phyloP scores from a whole-genome alignment of 2,888 invertebrate genomes.

The Drosophila merina region DNA sequence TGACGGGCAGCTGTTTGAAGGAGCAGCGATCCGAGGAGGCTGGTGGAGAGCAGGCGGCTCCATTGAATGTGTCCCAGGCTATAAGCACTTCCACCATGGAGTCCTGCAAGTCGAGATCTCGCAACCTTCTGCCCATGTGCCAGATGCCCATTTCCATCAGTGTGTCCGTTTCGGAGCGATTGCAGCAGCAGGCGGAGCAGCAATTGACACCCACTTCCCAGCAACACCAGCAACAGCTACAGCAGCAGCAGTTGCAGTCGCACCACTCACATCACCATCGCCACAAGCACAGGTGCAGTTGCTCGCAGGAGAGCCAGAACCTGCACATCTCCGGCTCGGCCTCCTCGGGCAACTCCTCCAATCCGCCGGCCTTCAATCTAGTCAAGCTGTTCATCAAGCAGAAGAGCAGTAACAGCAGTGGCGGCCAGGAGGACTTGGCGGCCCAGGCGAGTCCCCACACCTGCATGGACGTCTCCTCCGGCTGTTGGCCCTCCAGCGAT shows the following conservation, averaged over 20 bases:
- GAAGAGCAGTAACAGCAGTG: slow-evolving; percentile 88
- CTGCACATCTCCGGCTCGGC: slow-evolving; percentile 80
- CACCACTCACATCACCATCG: slow-evolving; percentile 58
- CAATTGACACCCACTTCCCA: slow-evolving; percentile 50
- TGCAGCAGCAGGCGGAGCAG: slow-evolving; percentile 60
- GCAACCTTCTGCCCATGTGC: slow-evolving; percentile 84
- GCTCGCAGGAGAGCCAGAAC: slow-evolving; percentile 72
- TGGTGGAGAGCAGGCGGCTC: slow-evolving; percentile 39
- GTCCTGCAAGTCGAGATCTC: slow-evolving; percentile 79
- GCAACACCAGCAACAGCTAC: slow-evolving; percentile 49
- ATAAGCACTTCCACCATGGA: slow-evolving; percentile 89
- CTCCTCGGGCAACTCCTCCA: slow-evolving; percentile 84
- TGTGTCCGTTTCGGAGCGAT: slow-evolving; percentile 75
- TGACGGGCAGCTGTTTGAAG: slow-evolving; percentile 52
- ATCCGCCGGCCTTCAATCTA: slow-evolving; percentile 91
- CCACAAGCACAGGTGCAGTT: slow-evolving; percentile 77
- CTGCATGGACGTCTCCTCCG: slow-evolving; percentile 91
- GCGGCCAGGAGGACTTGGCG: slow-evolving; percentile 86
- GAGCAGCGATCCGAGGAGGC: slow-evolving; percentile 55
- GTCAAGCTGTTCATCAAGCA: slow-evolving; percentile 95
- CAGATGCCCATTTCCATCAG: slow-evolving; percentile 83
- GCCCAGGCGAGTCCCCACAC: slow-evolving; percentile 83
- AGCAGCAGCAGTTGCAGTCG: slow-evolving; percentile 32
- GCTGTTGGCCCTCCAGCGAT: slow-evolving; percentile 89
- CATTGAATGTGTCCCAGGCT: slow-evolving; percentile 85